Conservation (phyloP, 2,888 invertebrate genomes). For the Habrosyne pyritoides region DNA sequence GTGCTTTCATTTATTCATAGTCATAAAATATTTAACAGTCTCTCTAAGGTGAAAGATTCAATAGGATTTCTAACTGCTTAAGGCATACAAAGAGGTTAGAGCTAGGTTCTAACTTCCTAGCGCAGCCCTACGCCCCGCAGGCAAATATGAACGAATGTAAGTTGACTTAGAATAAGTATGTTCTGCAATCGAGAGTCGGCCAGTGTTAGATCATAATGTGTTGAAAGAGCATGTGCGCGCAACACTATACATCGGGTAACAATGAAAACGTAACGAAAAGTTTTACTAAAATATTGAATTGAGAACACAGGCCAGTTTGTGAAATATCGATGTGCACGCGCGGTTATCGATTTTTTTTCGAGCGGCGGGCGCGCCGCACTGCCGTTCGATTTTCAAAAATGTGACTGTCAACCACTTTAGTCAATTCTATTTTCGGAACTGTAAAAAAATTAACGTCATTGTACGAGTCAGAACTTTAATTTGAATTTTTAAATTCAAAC, state of each 20-base stretch:
- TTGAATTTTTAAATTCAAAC: slow-evolving; percentile 21
- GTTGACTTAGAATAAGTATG: slow-evolving; percentile 84
- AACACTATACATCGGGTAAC: slow-evolving; percentile 59
- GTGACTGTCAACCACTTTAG: slow-evolving; percentile 41
- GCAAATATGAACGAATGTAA: slow-evolving; percentile 84
- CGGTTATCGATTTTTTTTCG: slow-evolving; percentile 38
- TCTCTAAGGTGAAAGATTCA: background rate
- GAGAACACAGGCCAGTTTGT: slow-evolving; percentile 16
- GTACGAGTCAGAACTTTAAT: background rate
- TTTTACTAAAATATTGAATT: slow-evolving; percentile 29
- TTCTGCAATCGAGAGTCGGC: slow-evolving; percentile 81
- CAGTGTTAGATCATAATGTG: slow-evolving; percentile 84
- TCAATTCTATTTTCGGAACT: slow-evolving; percentile 36
- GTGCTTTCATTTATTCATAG: too few species aligned
- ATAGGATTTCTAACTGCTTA: background rate
- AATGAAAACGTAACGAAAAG: slow-evolving; percentile 64
- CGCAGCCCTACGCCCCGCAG: slow-evolving; percentile 81
- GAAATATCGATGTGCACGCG: slow-evolving; percentile 39
- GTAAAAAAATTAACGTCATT: slow-evolving; percentile 14
- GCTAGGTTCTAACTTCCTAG: slow-evolving; percentile 59
- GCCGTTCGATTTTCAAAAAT: slow-evolving; percentile 44
- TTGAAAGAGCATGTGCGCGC: slow-evolving; percentile 81
- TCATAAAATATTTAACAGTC: background rate
- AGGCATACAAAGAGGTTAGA: slow-evolving; percentile 13
- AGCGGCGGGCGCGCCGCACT: slow-evolving; percentile 19